Percentiles rank a stretch among this genome's conserved stretches.
Evolutionary conservation across 2,113 vertebrate species (phyloP).

Genomic region (Ptilonorhynchus violaceus): DNA sequence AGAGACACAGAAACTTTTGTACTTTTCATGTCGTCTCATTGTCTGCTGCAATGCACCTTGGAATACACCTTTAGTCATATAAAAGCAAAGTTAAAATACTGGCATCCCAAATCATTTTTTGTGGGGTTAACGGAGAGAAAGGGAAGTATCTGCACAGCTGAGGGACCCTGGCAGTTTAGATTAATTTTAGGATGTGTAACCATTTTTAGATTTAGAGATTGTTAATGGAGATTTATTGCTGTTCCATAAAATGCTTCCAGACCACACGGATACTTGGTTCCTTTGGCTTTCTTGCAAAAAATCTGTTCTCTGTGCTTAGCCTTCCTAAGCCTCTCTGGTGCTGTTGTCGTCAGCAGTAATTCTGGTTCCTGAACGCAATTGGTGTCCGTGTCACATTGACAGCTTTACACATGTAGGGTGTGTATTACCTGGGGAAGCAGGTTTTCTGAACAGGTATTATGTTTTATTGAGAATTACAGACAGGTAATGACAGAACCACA

Average conservation of each 20-base stretch:
- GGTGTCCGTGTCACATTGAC: neutral
- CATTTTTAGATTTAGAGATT: neutral
- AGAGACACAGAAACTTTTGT: neutral
- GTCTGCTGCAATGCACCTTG: neutral
- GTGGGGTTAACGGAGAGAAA: neutral
- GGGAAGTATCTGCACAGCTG: neutral
- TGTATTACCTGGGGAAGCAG: neutral
- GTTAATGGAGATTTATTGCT: neutral
- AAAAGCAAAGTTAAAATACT: neutral
- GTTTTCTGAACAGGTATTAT: neutral
- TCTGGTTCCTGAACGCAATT: neutral
- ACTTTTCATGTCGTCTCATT: neutral
- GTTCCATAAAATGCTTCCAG: neutral
- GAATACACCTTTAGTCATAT: neutral
- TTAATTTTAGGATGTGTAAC: neutral
- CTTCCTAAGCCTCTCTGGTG: neutral
- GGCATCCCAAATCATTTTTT: neutral
- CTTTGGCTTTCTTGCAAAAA: neutral
- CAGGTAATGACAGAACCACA: fast-evolving
- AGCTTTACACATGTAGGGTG: neutral
- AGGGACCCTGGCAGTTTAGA: neutral
- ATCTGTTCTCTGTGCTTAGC: neutral
- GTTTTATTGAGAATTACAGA: neutral
- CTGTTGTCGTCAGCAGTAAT: neutral
- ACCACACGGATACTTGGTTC: neutral